Evolutionary conservation across 2,888 invertebrate genomes (phyloP).

Genomic region (Drosophila parthenogenetica): DNA sequence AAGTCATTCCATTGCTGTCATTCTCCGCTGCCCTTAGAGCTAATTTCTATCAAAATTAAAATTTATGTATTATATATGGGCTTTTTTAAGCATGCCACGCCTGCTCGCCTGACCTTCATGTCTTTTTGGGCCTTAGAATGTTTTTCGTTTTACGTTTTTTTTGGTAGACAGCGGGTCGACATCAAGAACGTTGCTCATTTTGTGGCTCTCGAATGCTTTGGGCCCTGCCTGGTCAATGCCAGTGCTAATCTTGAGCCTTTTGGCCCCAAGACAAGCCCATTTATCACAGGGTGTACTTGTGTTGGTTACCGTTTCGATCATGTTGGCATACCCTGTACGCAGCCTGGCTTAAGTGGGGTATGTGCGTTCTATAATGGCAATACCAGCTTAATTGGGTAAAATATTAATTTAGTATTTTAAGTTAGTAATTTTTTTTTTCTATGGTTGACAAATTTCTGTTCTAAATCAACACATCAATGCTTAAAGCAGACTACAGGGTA

Average conservation of each 20-base stretch:
- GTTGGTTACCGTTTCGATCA: slow-evolving; percentile 33
- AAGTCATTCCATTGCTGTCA: slow-evolving; percentile 2
- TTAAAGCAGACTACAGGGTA: slow-evolving; percentile 10
- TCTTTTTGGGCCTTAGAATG: slow-evolving; percentile 21
- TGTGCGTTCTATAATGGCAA: not conserved
- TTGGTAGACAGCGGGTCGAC: slow-evolving; percentile 65
- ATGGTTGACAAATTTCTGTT: too few species aligned
- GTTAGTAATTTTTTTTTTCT: too few species aligned
- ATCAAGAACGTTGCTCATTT: slow-evolving; percentile 16
- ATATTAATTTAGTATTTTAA: too few species aligned
- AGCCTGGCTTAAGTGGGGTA: not conserved
- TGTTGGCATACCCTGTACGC: slow-evolving; percentile 13
- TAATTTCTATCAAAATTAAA: slow-evolving; percentile 21
- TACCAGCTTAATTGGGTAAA: too few species aligned
- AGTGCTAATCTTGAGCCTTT: slow-evolving; percentile 67
- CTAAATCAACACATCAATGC: too few species aligned
- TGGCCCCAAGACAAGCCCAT: slow-evolving; percentile 68
- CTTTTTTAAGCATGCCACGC: slow-evolving; percentile 27
- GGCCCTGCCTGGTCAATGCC: slow-evolving; percentile 24
- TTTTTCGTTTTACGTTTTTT: not conserved
- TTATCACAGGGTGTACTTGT: slow-evolving; percentile 68
- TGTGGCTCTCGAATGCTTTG: slow-evolving; percentile 13
- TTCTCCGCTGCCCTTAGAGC: slow-evolving; percentile 12
- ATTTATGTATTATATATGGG: slow-evolving; percentile 7
- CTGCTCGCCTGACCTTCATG: slow-evolving; percentile 42